phyloP scores from a whole-genome alignment of 2,888 invertebrate species.

The Gortyna flavago region DNA sequence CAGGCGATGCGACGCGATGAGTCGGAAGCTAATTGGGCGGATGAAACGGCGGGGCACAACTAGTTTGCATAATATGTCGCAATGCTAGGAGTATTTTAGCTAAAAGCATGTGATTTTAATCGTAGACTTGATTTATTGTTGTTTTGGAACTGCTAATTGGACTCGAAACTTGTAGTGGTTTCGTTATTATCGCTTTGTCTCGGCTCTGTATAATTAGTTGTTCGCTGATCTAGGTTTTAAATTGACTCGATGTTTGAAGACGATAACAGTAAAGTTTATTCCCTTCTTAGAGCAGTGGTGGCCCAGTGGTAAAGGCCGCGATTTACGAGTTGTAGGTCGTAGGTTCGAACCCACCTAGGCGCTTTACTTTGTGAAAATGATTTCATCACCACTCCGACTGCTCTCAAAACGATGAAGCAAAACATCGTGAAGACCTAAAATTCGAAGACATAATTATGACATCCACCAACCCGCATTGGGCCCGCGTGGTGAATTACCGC shows the following conservation, averaged over 20 bases:
- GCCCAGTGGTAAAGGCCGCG: background rate
- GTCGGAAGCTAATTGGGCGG: background rate
- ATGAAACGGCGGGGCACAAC: background rate
- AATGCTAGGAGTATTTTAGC: constrained; percentile 34
- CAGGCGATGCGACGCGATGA: background rate
- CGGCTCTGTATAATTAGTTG: constrained; percentile 27
- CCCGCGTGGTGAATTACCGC: background rate
- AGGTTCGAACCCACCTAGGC: too few relatives aligned
- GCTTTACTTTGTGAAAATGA: background rate
- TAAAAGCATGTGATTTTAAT: constrained; percentile 57
- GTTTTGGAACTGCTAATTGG: constrained; percentile 42
- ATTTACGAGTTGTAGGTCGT: background rate
- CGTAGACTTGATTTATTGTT: constrained; percentile 52
- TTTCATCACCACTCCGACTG: background rate
- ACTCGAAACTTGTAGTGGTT: constrained; percentile 10
- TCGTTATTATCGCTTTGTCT: constrained; percentile 29
- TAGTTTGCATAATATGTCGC: constrained; percentile 6
- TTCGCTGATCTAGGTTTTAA: constrained; percentile 28
- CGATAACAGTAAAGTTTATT: background rate
- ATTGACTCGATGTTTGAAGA: background rate
- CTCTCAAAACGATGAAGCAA: too few relatives aligned
- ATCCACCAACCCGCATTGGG: background rate
- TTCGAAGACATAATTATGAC: background rate
- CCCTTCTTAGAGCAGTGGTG: background rate
- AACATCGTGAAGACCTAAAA: too few relatives aligned